Base-by-base conservation (phyloP, 2,113 vertebrate genomes). In the Amphiprion percula region DNA sequence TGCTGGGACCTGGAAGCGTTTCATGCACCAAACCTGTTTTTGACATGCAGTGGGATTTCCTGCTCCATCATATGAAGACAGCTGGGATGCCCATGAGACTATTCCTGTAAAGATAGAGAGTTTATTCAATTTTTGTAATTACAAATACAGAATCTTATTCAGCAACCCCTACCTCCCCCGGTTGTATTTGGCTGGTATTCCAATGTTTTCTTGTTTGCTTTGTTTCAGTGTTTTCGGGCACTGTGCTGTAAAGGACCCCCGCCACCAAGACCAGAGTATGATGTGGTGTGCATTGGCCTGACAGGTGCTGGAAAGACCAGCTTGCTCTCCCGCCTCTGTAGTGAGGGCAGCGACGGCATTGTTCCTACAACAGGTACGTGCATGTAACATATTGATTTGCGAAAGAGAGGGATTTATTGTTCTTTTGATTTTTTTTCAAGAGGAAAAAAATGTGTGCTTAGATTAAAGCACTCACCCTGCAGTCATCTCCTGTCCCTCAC, bases 191-290 rank as follows among this genome's bases (percentile, higher is more conserved):
- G 1, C 23, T 23, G 21, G 0, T 37, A 61, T 60, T 77, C 61
- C 26, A 49, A 53, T 39, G 16, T 28, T 39, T 52, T 54, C 1
- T 71, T 61, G 10, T 50, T 56, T 85, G 28, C 46, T 86, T 76
- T 77, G 9, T 23, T 85, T 86, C 50, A 99, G 98, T 99, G 98
- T 98, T 98, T 99, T 88, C 94, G 97, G 96, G 97, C 96, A 37
- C 94, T 99, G 92, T 99, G 98, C 96, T 99, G 98, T 96, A 99
- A 98, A 92, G 97, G 96, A 90, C 96, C 98, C 0, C 97, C 97
- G 0, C 96, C 97, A 3, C 96, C 97, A 1, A 94, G 97, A 91
- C 96, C 97, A 12, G 98, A 99, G 74, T 99, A 98, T 91, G 98
- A 99, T 81, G 95, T 99, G 88, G 97, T 99, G 84, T 99, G 98